Percentiles rank a stretch among this genome's conserved stretches.
Evolutionary conservation across 1,140 invertebrate genomes (phyloP).

Genomic region (Tetragonula clypearis): DNA sequence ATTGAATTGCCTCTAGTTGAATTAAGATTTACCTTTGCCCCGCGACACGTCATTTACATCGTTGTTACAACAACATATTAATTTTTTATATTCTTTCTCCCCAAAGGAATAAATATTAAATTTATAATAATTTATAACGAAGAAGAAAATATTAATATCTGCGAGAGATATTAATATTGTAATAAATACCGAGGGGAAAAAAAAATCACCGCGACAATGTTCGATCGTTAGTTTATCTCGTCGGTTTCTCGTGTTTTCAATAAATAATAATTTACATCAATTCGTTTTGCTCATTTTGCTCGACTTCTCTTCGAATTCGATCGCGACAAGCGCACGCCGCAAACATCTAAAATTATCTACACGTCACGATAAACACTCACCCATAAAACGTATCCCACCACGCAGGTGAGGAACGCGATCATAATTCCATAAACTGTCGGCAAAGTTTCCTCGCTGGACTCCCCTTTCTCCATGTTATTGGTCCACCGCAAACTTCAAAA

Average conservation of each 20-base stretch:
- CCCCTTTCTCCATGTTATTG: constrained; percentile 51
- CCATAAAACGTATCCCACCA: constrained; percentile 78
- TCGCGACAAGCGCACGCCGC: neutral
- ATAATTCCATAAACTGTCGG: constrained; percentile 77
- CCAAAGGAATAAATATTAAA: too few relatives aligned
- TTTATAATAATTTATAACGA: too few relatives aligned
- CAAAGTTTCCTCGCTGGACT: constrained; percentile 71
- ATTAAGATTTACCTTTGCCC: neutral
- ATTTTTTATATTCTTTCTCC: neutral
- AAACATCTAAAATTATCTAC: neutral
- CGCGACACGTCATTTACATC: neutral
- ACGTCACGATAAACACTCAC: constrained; percentile 67
- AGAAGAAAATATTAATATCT: too few relatives aligned
- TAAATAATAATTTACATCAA: too few relatives aligned
- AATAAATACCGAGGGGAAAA: neutral
- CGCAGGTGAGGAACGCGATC: constrained; percentile 77
- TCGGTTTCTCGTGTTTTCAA: too few relatives aligned
- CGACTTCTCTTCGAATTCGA: neutral
- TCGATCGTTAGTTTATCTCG: too few relatives aligned
- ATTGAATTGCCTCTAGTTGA: neutral
- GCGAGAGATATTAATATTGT: too few relatives aligned
- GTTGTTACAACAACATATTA: neutral
- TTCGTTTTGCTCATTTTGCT: too few relatives aligned
- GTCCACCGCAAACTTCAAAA: constrained; percentile 19
- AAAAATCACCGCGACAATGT: neutral